Evolutionary conservation across 2,797 vertebrate genomes (phyloP), one percentile per base, ranked within the genome.

Genomic region (Echeneis naucrates): DNA sequence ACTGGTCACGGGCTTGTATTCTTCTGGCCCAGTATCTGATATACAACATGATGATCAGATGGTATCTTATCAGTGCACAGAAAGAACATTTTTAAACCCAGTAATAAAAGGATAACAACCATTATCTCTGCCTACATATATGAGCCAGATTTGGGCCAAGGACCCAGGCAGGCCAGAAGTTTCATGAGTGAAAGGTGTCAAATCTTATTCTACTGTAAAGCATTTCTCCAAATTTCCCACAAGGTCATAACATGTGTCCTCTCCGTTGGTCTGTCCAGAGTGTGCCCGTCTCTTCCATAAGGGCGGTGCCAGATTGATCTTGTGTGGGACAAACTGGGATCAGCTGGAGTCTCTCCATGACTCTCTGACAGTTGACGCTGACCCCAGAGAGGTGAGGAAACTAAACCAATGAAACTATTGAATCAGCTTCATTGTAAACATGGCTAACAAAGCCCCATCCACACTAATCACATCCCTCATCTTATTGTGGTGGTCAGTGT

Each of bases 261-360:
- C 9, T 51, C 23, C 38, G 30, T 37, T 37, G 16, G 8, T 58
- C 55, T 74, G 64, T 77, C 65, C 89, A 99, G 98, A 98, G 81
- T 97, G 96, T 63, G 95, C 97, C 63, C 94, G 91, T 13, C 92
- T 97, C 70, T 97, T 99, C 88, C 97, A 99, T 7, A 71, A 92
- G 17, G 95, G 95, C 2, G 98, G 98, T 17, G 97, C 97, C 17
- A 95, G 97, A 56, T 92, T 99, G 66, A 94, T 99, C 79, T 82
- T 99, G 23, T 98, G 98, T 76, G 97, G 97, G 11, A 95, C 93
- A 13, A 95, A 89, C 51, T 96, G 96, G 96, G 97, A 99, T 63
- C 96, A 97, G 47, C 89, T 99, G 45, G 95, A 99, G 90, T 95
- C 90, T 33, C 91, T 99, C 32, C 93, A 94, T 16, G 95, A 97